Evolutionary conservation across 2,797 vertebrate genomes (phyloP).

Genomic region (Sebastes minor): DNA sequence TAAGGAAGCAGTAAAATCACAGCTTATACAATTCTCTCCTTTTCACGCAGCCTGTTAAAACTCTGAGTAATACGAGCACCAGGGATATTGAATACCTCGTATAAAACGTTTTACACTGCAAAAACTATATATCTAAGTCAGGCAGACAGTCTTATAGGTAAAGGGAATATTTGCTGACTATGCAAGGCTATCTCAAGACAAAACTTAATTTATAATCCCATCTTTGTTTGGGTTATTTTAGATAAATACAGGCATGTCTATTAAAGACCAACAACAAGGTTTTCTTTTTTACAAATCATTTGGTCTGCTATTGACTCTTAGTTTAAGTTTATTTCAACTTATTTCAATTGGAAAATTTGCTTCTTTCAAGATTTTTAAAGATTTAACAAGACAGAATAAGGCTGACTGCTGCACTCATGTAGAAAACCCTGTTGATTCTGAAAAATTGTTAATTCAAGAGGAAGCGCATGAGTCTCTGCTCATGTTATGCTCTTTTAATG

Average conservation of each 20-base stretch:
- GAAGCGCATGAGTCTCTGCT: background rate
- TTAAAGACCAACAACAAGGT: background rate
- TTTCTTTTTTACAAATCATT: background rate
- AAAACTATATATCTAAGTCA: background rate
- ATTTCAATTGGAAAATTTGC: background rate
- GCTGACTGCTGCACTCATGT: background rate
- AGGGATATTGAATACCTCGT: slow-evolving; percentile 22
- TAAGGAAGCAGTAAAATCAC: slow-evolving; percentile 56
- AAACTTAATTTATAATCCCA: background rate
- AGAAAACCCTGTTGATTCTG: background rate
- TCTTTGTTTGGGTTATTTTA: background rate
- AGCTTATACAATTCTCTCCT: slow-evolving; percentile 44
- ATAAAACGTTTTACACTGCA: slow-evolving; percentile 13
- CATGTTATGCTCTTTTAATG: background rate
- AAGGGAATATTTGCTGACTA: background rate
- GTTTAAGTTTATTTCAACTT: background rate
- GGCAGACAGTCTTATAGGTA: background rate
- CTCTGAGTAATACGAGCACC: slow-evolving; percentile 22
- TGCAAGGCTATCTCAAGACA: background rate
- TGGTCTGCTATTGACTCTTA: background rate
- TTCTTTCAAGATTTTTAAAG: background rate
- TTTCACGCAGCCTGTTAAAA: slow-evolving; percentile 46
- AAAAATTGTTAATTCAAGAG: background rate
- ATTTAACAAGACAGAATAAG: background rate
- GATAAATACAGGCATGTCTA: background rate